Evolutionary conservation across 2,113 vertebrate genomes (phyloP).

Genomic region (Hiodon alosoides): DNA sequence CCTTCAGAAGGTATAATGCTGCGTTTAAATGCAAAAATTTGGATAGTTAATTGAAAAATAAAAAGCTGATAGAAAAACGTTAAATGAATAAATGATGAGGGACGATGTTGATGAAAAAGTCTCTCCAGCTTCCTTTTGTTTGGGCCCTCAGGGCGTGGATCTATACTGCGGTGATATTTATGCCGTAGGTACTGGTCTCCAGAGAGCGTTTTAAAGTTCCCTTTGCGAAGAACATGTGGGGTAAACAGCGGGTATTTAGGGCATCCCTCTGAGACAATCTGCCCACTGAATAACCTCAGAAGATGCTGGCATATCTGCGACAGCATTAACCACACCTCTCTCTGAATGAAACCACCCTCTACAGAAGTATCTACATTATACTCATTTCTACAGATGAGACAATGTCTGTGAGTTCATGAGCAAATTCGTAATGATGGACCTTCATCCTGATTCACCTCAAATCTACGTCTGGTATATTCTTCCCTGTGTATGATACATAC

Average conservation of each 20-base stretch:
- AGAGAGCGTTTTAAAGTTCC: constrained; percentile 17
- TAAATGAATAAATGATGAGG: constrained; percentile 46
- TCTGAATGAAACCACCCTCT: neutral
- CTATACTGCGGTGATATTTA: neutral
- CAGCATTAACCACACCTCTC: constrained; percentile 16
- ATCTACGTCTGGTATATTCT: neutral
- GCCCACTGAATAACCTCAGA: constrained; percentile 35
- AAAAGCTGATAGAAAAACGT: constrained; percentile 1
- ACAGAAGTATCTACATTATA: neutral
- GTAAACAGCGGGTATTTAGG: constrained; percentile 13
- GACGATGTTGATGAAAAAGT: constrained; percentile 32
- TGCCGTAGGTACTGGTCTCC: constrained; percentile 10
- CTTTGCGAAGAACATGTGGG: neutral
- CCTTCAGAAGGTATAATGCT: neutral
- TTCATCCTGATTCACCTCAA: neutral
- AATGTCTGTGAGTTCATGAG: neutral
- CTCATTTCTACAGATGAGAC: neutral
- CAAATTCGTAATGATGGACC: neutral
- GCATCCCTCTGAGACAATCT: constrained; percentile 31
- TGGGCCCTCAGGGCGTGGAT: constrained; percentile 26
- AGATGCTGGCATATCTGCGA: constrained; percentile 24
- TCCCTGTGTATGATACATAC: too few species aligned
- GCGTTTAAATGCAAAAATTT: neutral
- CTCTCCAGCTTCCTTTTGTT: constrained; percentile 37
- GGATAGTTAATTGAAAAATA: neutral